Evolutionary conservation across 2,888 invertebrate species (phyloP).

Genomic region (Troides aeacus): DNA sequence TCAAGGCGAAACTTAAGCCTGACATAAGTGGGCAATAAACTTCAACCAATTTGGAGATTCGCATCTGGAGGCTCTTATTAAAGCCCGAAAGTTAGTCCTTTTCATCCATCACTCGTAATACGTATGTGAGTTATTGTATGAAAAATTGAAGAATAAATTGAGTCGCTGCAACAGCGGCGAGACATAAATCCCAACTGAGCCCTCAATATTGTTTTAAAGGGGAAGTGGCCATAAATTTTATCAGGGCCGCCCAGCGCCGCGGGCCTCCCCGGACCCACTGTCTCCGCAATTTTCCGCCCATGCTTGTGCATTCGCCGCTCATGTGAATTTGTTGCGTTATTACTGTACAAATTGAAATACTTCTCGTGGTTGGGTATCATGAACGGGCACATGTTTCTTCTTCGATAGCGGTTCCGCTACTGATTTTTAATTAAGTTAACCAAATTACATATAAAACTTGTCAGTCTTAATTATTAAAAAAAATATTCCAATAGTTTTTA

Average conservation of each 20-base stretch:
- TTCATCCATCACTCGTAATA: conserved; percentile 81
- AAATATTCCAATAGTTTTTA: not conserved
- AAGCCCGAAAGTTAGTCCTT: conserved; percentile 81
- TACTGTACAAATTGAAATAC: conserved; percentile 54
- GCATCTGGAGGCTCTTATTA: conserved; percentile 81
- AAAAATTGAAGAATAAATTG: conserved; percentile 81
- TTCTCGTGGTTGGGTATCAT: conserved; percentile 44
- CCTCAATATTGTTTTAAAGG: conserved; percentile 82
- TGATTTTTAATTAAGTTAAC: not conserved
- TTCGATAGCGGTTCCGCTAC: not conserved
- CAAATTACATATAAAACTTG: not conserved
- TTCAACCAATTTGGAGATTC: conserved; percentile 81
- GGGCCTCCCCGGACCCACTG: conserved; percentile 47
- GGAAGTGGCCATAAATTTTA: conserved; percentile 81
- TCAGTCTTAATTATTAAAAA: not conserved
- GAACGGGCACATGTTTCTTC: conserved; percentile 4
- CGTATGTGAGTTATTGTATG: conserved; percentile 81
- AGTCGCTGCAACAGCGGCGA: conserved; percentile 80
- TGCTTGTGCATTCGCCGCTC: conserved; percentile 64
- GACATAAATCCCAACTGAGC: conserved; percentile 81
- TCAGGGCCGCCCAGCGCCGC: conserved; percentile 73
- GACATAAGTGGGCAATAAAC: conserved; percentile 81
- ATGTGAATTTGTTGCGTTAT: conserved; percentile 64
- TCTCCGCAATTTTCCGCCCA: conserved; percentile 72
- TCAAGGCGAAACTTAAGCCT: conserved; percentile 78